Base-by-base conservation (phyloP, 64 coral and sea anemone genomes). In the Montipora foliosa region DNA sequence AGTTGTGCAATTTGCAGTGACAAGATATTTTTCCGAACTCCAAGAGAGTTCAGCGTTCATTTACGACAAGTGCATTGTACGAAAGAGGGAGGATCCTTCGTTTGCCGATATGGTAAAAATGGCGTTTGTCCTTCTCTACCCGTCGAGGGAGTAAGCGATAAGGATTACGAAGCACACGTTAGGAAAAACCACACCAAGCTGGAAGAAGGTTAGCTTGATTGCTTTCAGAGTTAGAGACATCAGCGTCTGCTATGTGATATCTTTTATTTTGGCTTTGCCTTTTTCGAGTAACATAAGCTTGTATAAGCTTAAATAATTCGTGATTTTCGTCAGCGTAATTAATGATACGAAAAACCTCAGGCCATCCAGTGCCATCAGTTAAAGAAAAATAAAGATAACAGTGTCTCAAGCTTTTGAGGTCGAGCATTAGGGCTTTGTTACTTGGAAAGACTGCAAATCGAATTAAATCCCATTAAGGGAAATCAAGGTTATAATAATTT, bases 61-160 rank as follows among this genome's bases (percentile, higher is more conserved):
- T 71, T 99, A 46, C 84, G 98, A 44, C 92, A 96, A 16, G 77
- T 85, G 66, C 98, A 99, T 69, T 99, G 98, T 64, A 94, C 98
- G 1, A 96, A 92, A 68, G 98, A 99, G 58, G 98, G 98, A 12
- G 98, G 98, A 2, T 99, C 98, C 0, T 99, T 99, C 82, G 95
- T 99, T 61, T 99, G 98, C 87, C 92, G 89, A 62, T 99, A 99
- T 87, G 98, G 98, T 60, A 78, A 90, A 74, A 99, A 99, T 90
- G 95, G 92, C 53, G 98, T 99, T 51, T 99, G 98, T 21, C 98
- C 98, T 19, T 99, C 98, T 76, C 64, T 99, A 68, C 98, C 98
- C 4, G 98, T 99, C 5, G 98, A 99, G 16, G 98, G 98, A 24
- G 98, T 99, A 5, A 99, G 98, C 64, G 98, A 99, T 44, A 94